phyloP scores from a whole-genome alignment of 2,888 invertebrate species.

The Leptinotarsa juncta region DNA sequence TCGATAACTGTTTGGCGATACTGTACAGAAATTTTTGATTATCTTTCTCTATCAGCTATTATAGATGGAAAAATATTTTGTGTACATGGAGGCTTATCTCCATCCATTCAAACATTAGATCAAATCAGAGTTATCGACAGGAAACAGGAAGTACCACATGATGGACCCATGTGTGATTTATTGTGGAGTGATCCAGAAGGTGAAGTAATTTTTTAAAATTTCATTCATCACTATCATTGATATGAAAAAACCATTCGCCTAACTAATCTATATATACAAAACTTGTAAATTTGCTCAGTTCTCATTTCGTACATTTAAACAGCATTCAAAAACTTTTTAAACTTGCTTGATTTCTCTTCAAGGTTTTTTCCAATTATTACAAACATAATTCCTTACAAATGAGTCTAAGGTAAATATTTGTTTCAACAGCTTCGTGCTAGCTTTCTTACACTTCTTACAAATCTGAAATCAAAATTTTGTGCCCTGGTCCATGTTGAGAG shows the following conservation, averaged over 20 bases:
- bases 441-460: too few relatives aligned
- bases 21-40: slow-evolving; percentile 99
- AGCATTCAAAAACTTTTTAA: too few relatives aligned
- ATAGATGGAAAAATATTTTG: slow-evolving; percentile 99
- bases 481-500: too few relatives aligned
- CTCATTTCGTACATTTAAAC: too few relatives aligned
- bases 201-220: slow-evolving; percentile 58
- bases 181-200: slow-evolving; percentile 99
- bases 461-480: too few relatives aligned
- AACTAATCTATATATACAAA: slow-evolving; percentile 9
- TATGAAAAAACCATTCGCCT: not conserved
- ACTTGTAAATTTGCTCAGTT: too few relatives aligned
- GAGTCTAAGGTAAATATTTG: too few relatives aligned
- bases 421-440: too few relatives aligned
- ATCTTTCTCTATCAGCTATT: slow-evolving; percentile 94
- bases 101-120: slow-evolving; percentile 97
- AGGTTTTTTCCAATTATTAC: too few relatives aligned
- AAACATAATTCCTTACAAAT: too few relatives aligned
- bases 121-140: slow-evolving; percentile 98
- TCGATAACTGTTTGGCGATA: slow-evolving; percentile 99
- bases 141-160: slow-evolving; percentile 98
- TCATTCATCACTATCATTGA: not conserved
- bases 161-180: slow-evolving; percentile 99
- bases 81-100: slow-evolving; percentile 90
- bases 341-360: too few relatives aligned